These are phyloP conservation scores for Halictus rubicundus DNA, from an alignment of 1,140 invertebrate genomes.

Conservation along the genomic window DNA sequence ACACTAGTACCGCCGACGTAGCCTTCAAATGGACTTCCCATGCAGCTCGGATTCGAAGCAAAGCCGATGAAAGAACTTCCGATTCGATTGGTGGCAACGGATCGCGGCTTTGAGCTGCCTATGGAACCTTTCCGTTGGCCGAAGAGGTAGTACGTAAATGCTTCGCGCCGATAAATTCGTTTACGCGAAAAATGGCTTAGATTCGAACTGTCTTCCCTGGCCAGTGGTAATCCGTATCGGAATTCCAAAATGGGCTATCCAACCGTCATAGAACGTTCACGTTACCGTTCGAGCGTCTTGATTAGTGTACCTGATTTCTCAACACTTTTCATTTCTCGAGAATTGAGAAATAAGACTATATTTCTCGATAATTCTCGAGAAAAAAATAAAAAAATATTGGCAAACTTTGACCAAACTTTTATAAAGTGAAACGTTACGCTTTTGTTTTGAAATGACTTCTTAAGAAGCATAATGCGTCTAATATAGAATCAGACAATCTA, in stretches of 20 bases:
- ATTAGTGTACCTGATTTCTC: too few relatives aligned
- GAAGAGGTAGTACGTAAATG: not conserved
- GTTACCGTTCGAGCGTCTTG: not conserved
- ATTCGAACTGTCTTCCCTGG: not conserved
- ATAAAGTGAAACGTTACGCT: too few relatives aligned
- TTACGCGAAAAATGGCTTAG: not conserved
- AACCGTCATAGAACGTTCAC: not conserved
- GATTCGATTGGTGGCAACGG: not conserved
- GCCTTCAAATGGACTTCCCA: not conserved
- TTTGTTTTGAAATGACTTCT: too few relatives aligned
- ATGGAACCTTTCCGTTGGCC: not conserved
- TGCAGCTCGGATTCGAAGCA: not conserved
- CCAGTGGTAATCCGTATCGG: not conserved
- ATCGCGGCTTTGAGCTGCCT: not conserved
- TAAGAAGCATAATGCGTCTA: too few relatives aligned
- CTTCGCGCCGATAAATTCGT: not conserved
- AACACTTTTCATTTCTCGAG: too few relatives aligned
- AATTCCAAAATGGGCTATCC: not conserved
- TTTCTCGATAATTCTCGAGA: too few relatives aligned
- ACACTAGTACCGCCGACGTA: not conserved
- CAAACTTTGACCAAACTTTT: too few relatives aligned
- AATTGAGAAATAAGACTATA: too few relatives aligned
- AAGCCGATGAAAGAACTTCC: not conserved
- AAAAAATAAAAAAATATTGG: too few relatives aligned
- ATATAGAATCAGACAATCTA: too few relatives aligned